A percentile compares a stretch with the other conserved stretches of the same genome.
Evolutionary conservation across 2,113 vertebrate genomes (phyloP).

Genomic region (Pseudopipra pipra): DNA sequence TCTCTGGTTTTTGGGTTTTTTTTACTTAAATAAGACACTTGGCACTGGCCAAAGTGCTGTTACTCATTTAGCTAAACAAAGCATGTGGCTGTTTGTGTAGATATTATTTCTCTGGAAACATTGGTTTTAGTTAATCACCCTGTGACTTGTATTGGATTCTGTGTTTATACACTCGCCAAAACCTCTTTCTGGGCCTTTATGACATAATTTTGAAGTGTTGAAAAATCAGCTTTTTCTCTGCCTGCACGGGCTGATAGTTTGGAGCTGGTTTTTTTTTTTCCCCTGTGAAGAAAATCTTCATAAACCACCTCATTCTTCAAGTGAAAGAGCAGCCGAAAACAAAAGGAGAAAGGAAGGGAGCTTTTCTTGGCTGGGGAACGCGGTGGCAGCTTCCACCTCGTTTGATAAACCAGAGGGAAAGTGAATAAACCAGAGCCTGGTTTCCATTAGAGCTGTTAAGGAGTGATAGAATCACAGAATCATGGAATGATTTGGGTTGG

Average conservation of each 20-base stretch:
- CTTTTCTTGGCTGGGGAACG: neutral
- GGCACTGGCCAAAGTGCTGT: neutral
- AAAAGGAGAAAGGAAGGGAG: neutral
- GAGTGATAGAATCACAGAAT: neutral
- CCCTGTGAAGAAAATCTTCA: neutral
- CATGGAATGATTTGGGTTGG: neutral
- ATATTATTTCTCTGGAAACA: neutral
- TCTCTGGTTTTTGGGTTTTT: neutral
- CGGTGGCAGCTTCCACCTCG: neutral
- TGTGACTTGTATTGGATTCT: neutral
- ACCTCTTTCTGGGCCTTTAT: neutral
- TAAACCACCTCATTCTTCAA: neutral
- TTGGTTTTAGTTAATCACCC: neutral
- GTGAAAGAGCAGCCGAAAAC: neutral
- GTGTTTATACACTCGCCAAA: neutral
- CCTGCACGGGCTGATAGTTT: neutral
- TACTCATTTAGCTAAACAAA: neutral
- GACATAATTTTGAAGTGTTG: conserved; percentile 27
- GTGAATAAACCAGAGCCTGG: neutral
- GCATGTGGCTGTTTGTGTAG: neutral
- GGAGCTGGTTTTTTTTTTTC: neutral
- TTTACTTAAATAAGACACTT: neutral
- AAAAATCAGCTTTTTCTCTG: conserved; percentile 17
- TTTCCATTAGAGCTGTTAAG: neutral
- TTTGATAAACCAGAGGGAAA: neutral